These are phyloP conservation scores for Epinephelus cyanopodus DNA, from an alignment of 2,113 vertebrate genomes.

Conservation along the genomic window DNA sequence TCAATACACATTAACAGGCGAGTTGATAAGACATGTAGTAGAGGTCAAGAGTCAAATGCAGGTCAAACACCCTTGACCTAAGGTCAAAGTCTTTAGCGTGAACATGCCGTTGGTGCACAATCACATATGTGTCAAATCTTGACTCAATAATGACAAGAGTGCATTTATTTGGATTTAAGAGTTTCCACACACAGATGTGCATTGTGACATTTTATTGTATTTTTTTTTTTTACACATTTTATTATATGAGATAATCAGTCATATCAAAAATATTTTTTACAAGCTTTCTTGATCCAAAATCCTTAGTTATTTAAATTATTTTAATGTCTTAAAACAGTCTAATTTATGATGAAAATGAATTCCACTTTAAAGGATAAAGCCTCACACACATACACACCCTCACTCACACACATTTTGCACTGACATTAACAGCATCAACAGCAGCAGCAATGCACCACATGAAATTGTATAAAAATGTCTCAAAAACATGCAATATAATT, in stretches of 20 bases:
- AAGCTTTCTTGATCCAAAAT: background rate
- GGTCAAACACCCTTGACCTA: conserved; percentile 94
- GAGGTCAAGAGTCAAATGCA: conserved; percentile 96
- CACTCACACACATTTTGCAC: background rate
- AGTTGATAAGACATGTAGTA: conserved; percentile 93
- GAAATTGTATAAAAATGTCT: conserved; percentile 14
- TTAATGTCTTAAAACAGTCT: background rate
- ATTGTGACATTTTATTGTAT: background rate
- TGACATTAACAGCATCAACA: conserved; percentile 20
- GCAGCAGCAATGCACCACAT: conserved; percentile 7
- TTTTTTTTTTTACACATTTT: background rate
- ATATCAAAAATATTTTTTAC: conserved; percentile 7
- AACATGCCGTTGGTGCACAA: conserved; percentile 87
- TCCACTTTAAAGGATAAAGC: background rate
- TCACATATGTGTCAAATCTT: conserved; percentile 48
- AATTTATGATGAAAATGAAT: conserved; percentile 3
- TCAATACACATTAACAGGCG: conserved; percentile 91
- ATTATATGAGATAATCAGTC: conserved; percentile 2
- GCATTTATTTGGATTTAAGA: conserved; percentile 40
- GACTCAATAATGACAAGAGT: conserved; percentile 27
- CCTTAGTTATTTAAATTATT: background rate
- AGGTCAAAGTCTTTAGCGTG: conserved; percentile 92
- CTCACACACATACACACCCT: background rate
- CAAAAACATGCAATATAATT: conserved; percentile 66
- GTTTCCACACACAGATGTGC: conserved; percentile 11